A percentile compares a stretch with the other conserved stretches of the same genome.
Conservation (phyloP, 2,888 invertebrate genomes). For the Microplitis deprimator region DNA sequence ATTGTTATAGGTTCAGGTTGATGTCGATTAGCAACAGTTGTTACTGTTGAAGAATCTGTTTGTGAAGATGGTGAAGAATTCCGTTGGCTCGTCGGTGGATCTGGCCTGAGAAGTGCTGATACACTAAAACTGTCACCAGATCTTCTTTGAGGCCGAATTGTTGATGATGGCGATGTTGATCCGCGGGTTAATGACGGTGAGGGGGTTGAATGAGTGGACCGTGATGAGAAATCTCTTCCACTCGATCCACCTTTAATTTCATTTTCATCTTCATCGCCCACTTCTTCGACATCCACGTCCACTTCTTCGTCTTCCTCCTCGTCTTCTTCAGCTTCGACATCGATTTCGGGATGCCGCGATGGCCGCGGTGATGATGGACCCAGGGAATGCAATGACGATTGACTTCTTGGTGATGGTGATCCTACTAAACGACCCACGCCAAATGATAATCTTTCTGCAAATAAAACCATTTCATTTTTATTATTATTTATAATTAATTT, state of each 20-base stretch:
- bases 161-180: slow-evolving; percentile 58
- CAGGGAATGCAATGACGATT: slow-evolving; percentile 66
- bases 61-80: slow-evolving; percentile 69
- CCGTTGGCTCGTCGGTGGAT: slow-evolving; percentile 78
- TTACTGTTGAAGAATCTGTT: slow-evolving; percentile 59
- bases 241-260: slow-evolving; percentile 65
- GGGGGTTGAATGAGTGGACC: slow-evolving; percentile 62
- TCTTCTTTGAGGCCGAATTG: slow-evolving; percentile 70
- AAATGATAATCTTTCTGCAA: slow-evolving; percentile 86
- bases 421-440: slow-evolving; percentile 86
- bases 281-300: slow-evolving; percentile 68
- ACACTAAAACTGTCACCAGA: slow-evolving; percentile 87
- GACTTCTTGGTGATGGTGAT: slow-evolving; percentile 64
- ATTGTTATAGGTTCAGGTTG: slow-evolving; percentile 70
- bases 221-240: slow-evolving; percentile 61
- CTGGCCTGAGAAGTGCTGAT: slow-evolving; percentile 85
- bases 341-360: slow-evolving; percentile 62
- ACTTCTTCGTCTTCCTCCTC: slow-evolving; percentile 62
- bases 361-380: slow-evolving; percentile 66
- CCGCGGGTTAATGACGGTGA: slow-evolving; percentile 60
- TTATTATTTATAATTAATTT: background rate
- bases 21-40: slow-evolving; percentile 63
- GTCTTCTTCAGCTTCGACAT: slow-evolving; percentile 66
- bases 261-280: slow-evolving; percentile 68
- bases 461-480: slow-evolving; percentile 44